These are phyloP conservation scores for Fukomys damarensis DNA, from an alignment of 2,113 vertebrate species.

Conservation along the genomic window DNA sequence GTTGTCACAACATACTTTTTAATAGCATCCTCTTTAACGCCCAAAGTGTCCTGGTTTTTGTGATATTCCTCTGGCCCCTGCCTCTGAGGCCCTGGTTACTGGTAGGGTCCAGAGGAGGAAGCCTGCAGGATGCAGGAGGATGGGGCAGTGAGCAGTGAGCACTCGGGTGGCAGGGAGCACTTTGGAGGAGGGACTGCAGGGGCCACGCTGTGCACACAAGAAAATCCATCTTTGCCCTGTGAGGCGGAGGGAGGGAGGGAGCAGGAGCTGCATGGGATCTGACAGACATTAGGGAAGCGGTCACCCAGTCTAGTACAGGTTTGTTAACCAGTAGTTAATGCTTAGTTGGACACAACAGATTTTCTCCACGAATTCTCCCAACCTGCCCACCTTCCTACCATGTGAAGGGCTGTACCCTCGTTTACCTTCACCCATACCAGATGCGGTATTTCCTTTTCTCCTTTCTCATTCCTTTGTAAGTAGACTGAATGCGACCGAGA, in stretches of 20 bases:
- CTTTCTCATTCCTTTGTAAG: not conserved
- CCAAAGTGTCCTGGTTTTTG: not conserved
- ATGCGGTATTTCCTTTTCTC: not conserved
- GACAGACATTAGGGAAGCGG: no score
- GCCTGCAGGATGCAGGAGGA: accelerated
- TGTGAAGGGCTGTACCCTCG: not conserved
- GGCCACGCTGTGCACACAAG: accelerated
- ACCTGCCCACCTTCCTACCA: no score
- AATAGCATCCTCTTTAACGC: not conserved
- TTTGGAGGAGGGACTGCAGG: not conserved
- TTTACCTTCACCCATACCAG: not conserved
- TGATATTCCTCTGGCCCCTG: accelerated
- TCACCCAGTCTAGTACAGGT: not conserved
- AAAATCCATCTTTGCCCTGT: not conserved
- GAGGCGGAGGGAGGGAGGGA: no score
- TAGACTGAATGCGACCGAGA: no score
- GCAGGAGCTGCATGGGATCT: not conserved
- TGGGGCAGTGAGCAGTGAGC: accelerated
- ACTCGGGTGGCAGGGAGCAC: no score
- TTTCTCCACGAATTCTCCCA: not conserved
- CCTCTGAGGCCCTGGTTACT: not conserved
- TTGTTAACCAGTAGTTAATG: no score
- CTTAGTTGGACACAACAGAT: not conserved
- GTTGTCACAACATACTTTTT: not conserved
- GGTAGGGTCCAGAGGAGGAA: not conserved